Evolutionary conservation across 2,888 invertebrate species (phyloP), one percentile per base, ranked within the genome.

Genomic region (Ophion obscuratus): DNA sequence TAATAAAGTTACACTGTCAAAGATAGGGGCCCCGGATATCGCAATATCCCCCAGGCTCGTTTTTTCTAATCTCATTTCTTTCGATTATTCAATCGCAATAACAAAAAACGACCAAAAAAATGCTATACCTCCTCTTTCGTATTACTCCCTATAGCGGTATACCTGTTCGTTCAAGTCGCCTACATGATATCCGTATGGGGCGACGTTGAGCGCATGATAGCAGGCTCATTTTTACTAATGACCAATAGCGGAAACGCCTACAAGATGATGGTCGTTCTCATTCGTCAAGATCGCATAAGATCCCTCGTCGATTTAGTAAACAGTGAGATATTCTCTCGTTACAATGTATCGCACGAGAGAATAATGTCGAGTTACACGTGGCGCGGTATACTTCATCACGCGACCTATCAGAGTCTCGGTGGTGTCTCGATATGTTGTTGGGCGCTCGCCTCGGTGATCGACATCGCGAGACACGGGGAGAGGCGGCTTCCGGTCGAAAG

Each of bases 331-430:
- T 92, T 92, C 61, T 86, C 27, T 6, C 80, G 73, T n/a, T 40
- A 92, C n/a, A 89, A 91, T 59, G 36, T 68, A 10, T 80, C 85
- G 7, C 87, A 90, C 66, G 84, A 91, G 53, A 59, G 75, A 9
- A 81, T 91, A 0, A n/a, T 88, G 20, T 83, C 81, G 4, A 66
- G 61, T 36, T 92, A 92, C 27, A 83, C 91, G 9, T 91, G 90
- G 90, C 87, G 88, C n/a, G 91, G 92, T 24, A 86, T 92, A 24
- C 87, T 91, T 76, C 91, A 92, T 86, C 89, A 92, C 70, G 68
- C 73, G 0, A 80, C 80, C n/a, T 92, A 90, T 88, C 92, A 92
- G 82, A 89, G 87, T 44, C 88, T 91, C 68, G 91, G 89, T 0
- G 73, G 84, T 0, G 67, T 87, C 0, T 88, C 89, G 0, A 87